phyloP scores from a whole-genome alignment of 2,113 vertebrate genomes.

The Spheniscus mendiculus region DNA sequence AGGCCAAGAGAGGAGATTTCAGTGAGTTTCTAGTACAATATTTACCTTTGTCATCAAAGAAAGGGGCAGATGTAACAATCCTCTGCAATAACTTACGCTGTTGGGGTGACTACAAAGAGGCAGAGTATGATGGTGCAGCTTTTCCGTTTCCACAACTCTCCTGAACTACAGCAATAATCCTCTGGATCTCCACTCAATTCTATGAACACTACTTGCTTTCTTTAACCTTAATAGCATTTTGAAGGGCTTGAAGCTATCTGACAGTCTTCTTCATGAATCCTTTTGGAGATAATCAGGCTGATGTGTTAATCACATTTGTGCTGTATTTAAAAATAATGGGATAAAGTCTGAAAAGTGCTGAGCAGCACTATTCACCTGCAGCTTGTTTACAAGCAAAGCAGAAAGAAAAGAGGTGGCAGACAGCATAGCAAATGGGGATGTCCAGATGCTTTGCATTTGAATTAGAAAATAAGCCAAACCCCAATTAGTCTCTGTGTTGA shows the following conservation, averaged over 20 bases:
- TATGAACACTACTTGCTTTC: background rate
- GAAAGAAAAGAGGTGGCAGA: background rate
- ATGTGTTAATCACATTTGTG: slow-evolving; percentile 44
- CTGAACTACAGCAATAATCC: background rate
- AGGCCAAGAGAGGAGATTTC: background rate
- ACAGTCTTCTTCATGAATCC: background rate
- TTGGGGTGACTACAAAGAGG: background rate
- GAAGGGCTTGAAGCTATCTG: background rate
- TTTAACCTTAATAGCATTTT: slow-evolving; percentile 31
- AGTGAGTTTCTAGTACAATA: background rate
- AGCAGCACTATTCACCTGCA: slow-evolving; percentile 19
- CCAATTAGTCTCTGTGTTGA: background rate
- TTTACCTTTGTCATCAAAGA: background rate
- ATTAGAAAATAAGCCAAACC: background rate
- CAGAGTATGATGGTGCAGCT: background rate
- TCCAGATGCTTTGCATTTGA: background rate
- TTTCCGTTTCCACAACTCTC: background rate
- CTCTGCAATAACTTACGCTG: background rate
- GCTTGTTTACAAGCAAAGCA: slow-evolving; percentile 17
- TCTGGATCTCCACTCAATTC: rapidly evolving
- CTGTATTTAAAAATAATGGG: slow-evolving; percentile 28
- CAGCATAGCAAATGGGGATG: background rate
- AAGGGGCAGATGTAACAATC: background rate
- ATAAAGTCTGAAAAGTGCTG: slow-evolving; percentile 19
- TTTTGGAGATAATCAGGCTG: slow-evolving; percentile 46